These are phyloP conservation scores for Desmophyllum pertusum DNA, from an alignment of 92 coral and sea anemone genomes.

Conservation along the genomic window DNA sequence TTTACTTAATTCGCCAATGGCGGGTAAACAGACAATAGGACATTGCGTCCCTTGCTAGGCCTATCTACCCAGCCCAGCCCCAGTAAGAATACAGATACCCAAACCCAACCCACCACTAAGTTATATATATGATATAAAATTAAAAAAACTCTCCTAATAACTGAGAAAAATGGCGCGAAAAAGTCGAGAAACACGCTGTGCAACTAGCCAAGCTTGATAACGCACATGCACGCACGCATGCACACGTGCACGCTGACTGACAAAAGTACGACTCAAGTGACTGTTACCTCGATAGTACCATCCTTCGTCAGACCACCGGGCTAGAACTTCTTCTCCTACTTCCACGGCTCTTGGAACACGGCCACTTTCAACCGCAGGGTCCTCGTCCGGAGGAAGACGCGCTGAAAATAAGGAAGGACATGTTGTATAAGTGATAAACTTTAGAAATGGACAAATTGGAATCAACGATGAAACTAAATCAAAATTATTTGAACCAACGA, in stretches of 20 bases:
- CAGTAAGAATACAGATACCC: too few species aligned
- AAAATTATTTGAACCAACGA: neutral
- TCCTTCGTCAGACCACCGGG: slow-evolving; percentile 98
- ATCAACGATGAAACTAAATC: neutral
- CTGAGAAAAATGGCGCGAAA: too few species aligned
- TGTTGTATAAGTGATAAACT: neutral
- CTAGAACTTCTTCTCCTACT: slow-evolving; percentile 93
- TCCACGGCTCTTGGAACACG: slow-evolving; percentile 71
- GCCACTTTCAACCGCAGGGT: slow-evolving; percentile 93
- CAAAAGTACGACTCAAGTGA: neutral
- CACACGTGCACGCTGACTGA: too few species aligned
- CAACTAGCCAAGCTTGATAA: too few species aligned
- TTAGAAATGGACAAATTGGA: neutral
- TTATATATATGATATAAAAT: too few species aligned
- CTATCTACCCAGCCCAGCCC: too few species aligned
- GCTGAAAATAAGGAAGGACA: slow-evolving; percentile 47
- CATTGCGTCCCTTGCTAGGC: too few species aligned
- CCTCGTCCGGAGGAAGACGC: slow-evolving; percentile 95
- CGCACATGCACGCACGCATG: neutral
- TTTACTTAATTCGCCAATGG: too few species aligned
- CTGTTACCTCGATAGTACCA: slow-evolving; percentile 96
- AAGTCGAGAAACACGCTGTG: too few species aligned
- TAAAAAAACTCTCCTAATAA: too few species aligned
- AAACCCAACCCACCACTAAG: too few species aligned
- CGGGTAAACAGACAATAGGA: too few species aligned